Evolutionary conservation across 2,113 vertebrate species (phyloP).

Genomic region (Zosterops borbonicus): DNA sequence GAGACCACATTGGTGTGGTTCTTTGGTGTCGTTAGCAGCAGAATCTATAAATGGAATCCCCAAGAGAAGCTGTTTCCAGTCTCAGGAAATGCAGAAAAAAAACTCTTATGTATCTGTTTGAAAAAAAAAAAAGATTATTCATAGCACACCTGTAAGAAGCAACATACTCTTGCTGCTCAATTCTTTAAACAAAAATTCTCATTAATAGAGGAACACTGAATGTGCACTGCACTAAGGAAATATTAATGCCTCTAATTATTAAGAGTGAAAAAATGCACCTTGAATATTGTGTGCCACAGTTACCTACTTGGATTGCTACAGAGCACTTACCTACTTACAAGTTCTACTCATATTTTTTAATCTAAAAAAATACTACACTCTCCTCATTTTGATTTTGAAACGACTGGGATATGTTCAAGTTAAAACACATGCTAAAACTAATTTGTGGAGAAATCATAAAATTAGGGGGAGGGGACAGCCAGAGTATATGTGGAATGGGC

Average conservation of each 20-base stretch:
- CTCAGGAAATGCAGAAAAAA: slow-evolving; percentile 71
- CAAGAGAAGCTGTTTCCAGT: slow-evolving; percentile 74
- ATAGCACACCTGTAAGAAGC: slow-evolving; percentile 62
- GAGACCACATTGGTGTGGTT: slow-evolving; percentile 68
- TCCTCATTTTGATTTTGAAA: slow-evolving; percentile 56
- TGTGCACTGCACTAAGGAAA: not conserved
- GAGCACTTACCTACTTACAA: slow-evolving; percentile 25
- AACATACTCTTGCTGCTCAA: not conserved
- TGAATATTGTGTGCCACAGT: not conserved
- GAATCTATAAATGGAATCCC: slow-evolving; percentile 78
- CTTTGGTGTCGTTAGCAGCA: slow-evolving; percentile 72
- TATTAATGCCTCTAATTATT: slow-evolving; percentile 39
- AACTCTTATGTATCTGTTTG: slow-evolving; percentile 52
- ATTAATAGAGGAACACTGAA: slow-evolving; percentile 18
- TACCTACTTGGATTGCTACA: not conserved
- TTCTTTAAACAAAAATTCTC: slow-evolving; percentile 45
- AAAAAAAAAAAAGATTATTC: slow-evolving; percentile 46
- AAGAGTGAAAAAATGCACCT: not conserved
- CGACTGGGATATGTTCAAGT: slow-evolving; percentile 32
- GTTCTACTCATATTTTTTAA: slow-evolving; percentile 36
- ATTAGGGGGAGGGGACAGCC: slow-evolving; percentile 31
- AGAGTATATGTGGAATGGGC: slow-evolving; percentile 21
- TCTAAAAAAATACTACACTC: slow-evolving; percentile 53
- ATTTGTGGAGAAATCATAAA: slow-evolving; percentile 65
- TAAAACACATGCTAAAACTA: slow-evolving; percentile 59